Conservation (phyloP, 1,140 invertebrate species). For the Caenorhabditis latens region DNA sequence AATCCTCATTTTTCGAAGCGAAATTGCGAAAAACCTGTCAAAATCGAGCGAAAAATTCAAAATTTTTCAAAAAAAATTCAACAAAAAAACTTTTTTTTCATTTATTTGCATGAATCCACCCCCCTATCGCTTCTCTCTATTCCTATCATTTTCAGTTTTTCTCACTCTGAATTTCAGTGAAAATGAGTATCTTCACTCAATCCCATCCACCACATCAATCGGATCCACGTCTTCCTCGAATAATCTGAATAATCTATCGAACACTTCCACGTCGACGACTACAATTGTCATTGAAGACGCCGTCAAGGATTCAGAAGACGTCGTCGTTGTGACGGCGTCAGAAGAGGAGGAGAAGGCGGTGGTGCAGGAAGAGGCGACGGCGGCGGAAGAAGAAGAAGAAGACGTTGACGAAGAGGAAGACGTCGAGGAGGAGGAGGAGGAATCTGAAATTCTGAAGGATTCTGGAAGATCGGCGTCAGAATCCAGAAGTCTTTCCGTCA, state of each 20-base stretch:
- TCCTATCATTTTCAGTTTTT: background rate
- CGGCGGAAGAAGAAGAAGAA: background rate
- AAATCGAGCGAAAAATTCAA: too few species aligned
- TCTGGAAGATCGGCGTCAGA: background rate
- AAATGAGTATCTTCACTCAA: conserved; percentile 39
- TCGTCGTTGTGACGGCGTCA: background rate
- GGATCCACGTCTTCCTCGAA: background rate
- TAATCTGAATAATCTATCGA: background rate
- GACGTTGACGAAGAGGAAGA: background rate
- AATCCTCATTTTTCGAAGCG: too few species aligned
- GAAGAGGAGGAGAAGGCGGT: background rate
- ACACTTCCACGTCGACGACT: conserved; percentile 11
- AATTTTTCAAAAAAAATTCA: too few species aligned
- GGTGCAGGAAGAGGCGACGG: background rate
- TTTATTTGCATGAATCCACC: background rate
- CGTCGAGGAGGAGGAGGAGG: background rate
- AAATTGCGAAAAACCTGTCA: too few species aligned
- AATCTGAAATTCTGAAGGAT: background rate
- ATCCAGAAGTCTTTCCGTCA: conserved; percentile 20
- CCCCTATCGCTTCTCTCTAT: conserved; percentile 10
- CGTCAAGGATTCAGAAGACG: background rate
- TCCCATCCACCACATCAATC: background rate
- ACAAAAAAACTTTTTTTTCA: too few species aligned
- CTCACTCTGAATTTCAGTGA: conserved; percentile 11
- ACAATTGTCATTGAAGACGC: conserved; percentile 7